Evolutionary conservation across 2,888 invertebrate genomes (phyloP), one percentile per base, ranked within the genome.

Genomic region (Physocephala rufipes): DNA sequence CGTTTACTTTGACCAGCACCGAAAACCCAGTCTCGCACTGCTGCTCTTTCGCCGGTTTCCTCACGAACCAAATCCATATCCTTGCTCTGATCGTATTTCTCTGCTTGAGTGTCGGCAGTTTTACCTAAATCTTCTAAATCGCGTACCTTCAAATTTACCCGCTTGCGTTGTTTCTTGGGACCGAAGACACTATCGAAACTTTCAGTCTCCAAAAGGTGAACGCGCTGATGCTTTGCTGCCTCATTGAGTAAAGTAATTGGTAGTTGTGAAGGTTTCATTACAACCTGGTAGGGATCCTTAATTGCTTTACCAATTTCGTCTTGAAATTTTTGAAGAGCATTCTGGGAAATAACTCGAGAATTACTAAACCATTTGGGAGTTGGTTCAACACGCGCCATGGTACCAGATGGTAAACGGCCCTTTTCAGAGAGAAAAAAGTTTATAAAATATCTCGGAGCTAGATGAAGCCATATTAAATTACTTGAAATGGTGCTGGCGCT

Each of bases 341-440:
- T 92, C 87, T 99, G 99, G 0, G 96, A 94, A 77, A 99, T 96
- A 0, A 99, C 97, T 75, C 97, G 90, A 0, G 99, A 97, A 85
- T 99, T 99, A 19, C 98, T 97, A 86, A 99, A 99, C 99, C 99
- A 99, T 84, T 94, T 96, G 80, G 97, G 95, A 78, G 95, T 97
- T 2, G 99, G 99, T 86, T 98, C 99, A 0, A 99, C 95, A 72
- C 99, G 89, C 43, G 98, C 96, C 82, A 93, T 91, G 1, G 95
- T 92, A 28, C 99, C 99, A 45, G 97, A 92, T 16, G 93, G 88
- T 26, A 97, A 87, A 87, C 92, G 91, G 61, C 93, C 94, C 90
- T 86, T 65, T 36, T 36, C 9, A 7, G 9, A 36, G 9, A 9
- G 36, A 36, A 30, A 69, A 64, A 67, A 7, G 12, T n/a, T 53